phyloP scores from a whole-genome alignment of 1,140 invertebrate genomes.

The Orchestia grillus region DNA sequence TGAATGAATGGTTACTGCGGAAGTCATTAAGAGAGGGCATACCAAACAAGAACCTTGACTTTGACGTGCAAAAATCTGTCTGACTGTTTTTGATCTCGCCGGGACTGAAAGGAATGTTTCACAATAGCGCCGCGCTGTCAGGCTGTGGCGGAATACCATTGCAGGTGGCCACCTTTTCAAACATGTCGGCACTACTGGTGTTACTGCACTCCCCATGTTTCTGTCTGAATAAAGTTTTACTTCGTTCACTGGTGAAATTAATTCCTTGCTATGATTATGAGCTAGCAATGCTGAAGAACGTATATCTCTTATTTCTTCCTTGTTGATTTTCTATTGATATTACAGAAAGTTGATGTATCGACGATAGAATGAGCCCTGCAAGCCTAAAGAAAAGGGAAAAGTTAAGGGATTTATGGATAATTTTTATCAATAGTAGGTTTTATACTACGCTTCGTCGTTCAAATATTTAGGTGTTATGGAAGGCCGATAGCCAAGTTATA shows the following conservation, averaged over 20 bases:
- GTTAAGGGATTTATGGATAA: no score
- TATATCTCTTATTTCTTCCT: not conserved
- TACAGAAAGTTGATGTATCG: not conserved
- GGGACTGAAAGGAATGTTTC: no score
- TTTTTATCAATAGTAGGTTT: no score
- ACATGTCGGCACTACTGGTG: no score
- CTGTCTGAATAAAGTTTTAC: not conserved
- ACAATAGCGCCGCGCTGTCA: no score
- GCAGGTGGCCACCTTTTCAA: no score
- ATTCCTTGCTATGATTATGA: not conserved
- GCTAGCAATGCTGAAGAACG: not conserved
- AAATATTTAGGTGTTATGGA: not conserved
- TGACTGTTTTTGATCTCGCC: no score
- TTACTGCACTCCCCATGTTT: not conserved
- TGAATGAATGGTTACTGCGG: no score
- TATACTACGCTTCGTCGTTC: not conserved
- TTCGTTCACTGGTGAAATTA: not conserved
- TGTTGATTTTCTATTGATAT: not conserved
- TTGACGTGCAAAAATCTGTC: no score
- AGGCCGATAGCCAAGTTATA: not conserved
- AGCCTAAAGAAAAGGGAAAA: not conserved
- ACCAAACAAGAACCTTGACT: no score
- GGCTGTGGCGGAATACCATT: no score
- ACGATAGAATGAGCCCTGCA: not conserved
- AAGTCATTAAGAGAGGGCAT: no score